Evolutionary conservation across 2,113 vertebrate genomes (phyloP).

Genomic region (Toxostoma redivivum): DNA sequence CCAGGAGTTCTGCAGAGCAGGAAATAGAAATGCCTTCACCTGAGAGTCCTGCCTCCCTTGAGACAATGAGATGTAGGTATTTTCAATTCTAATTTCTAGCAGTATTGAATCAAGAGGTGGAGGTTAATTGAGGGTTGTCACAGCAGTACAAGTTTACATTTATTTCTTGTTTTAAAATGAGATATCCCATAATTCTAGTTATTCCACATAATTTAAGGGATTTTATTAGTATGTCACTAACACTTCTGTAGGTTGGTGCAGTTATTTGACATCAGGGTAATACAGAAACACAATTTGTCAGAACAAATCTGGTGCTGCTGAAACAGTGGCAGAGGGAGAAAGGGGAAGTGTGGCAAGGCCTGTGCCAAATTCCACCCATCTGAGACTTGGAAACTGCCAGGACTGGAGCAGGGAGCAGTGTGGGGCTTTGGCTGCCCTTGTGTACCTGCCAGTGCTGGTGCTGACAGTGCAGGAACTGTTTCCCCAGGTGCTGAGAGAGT

Average conservation of each 20-base stretch:
- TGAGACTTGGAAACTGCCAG: background rate
- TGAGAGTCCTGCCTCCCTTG: constrained; percentile 64
- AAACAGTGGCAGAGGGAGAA: background rate
- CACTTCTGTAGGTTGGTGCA: background rate
- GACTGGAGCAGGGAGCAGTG: background rate
- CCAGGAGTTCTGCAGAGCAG: background rate
- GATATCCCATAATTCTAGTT: background rate
- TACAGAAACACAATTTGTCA: background rate
- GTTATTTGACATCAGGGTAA: background rate
- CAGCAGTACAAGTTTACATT: background rate
- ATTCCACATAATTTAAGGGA: background rate
- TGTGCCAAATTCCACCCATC: background rate
- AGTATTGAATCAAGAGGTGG: background rate
- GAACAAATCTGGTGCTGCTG: background rate
- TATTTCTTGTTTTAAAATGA: background rate
- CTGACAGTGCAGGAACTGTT: background rate
- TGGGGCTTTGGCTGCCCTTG: background rate
- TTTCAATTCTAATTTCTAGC: background rate
- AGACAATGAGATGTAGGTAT: constrained; percentile 87
- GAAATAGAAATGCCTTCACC: background rate
- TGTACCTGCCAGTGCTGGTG: background rate
- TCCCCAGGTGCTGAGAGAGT: constrained; percentile 61
- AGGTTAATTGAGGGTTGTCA: background rate
- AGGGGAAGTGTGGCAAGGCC: background rate
- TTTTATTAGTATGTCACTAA: background rate